Evolutionary conservation across 2,113 vertebrate species (phyloP), one percentile per base, ranked within the genome.

Genomic region (Odocoileus virginianus): DNA sequence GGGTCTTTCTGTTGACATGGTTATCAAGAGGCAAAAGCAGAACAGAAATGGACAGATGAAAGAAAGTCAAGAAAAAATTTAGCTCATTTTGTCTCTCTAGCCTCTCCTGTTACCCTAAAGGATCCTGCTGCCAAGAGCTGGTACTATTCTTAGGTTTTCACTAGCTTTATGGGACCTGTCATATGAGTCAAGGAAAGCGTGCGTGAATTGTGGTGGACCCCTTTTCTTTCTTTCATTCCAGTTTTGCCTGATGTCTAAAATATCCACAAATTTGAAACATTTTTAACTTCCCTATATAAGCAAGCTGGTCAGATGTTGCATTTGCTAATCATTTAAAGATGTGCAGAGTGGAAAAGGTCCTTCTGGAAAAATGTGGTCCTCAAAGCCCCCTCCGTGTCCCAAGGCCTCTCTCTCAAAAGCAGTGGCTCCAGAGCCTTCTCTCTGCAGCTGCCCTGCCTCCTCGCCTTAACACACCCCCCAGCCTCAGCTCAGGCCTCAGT

Each of bases 271-370:
- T 74, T 74, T 74, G 67, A 74, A 74, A 43, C 67, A 40, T 25
- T 43, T 74, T 74, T 91, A 64, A 95, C 93, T 96, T 92, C 50
- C n/a, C 50, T 93, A 54, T 15, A 64, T 93, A 96, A 95, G 89
- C 13, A 43, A 97, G 76, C 45, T 93, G 93, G 97, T 0, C 0
- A 89, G 84, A 93, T 95, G 89, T 96, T 97, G 97, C 90, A 96
- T 58, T 96, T 98, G 11, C 93, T 93, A 89, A 96, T 97, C 90
- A 83, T 81, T 97, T 97, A 95, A 93, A 98, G 92, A 96, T 97
- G 97, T 58, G 40, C 78, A 78, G 96, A 92, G 17, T 92, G 55
- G 43, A 67, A 93, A 92, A 86, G 3, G 21, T 81, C 30, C 19
- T 87, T 89, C 74, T 36, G 40, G 45, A 40, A 89, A 89, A 95